A percentile compares a stretch with the other conserved stretches of the same genome.
Conservation (phyloP, 1,140 invertebrate species). For the Achatina immaculata region DNA sequence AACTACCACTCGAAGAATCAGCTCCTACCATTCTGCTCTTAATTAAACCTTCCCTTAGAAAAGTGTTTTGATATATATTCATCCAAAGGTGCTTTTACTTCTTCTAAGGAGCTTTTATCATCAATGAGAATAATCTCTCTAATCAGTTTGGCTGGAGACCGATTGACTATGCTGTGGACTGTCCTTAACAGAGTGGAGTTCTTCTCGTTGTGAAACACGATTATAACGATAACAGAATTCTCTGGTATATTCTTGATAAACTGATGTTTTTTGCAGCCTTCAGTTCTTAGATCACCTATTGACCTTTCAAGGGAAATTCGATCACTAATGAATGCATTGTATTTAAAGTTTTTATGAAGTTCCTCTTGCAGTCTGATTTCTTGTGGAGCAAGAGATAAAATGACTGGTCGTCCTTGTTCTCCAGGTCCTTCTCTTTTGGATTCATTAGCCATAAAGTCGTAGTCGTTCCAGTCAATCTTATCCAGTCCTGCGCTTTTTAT, state of each 20-base stretch:
- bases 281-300: not conserved
- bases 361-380: not conserved
- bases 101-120: not conserved
- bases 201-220: not conserved
- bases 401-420: not conserved
- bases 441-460: not conserved
- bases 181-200: not conserved
- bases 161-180: not conserved
- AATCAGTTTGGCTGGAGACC: not conserved
- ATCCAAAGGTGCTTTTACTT: not conserved
- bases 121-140: slow-evolving; percentile 1
- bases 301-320: not conserved
- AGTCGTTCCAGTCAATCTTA: slow-evolving; percentile 8
- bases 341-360: not conserved
- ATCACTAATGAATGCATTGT: not conserved
- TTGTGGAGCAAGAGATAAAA: not conserved
- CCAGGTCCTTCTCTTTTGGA: not conserved
- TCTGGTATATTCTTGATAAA: not conserved
- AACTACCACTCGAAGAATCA: not conserved
- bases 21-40: not conserved
- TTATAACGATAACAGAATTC: not conserved
- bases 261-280: not conserved
- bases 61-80: not conserved
- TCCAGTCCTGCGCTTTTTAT: no score
- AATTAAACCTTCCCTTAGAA: not conserved